Evolutionary conservation across 2,888 invertebrate genomes (phyloP).

Genomic region (Automeris io): DNA sequence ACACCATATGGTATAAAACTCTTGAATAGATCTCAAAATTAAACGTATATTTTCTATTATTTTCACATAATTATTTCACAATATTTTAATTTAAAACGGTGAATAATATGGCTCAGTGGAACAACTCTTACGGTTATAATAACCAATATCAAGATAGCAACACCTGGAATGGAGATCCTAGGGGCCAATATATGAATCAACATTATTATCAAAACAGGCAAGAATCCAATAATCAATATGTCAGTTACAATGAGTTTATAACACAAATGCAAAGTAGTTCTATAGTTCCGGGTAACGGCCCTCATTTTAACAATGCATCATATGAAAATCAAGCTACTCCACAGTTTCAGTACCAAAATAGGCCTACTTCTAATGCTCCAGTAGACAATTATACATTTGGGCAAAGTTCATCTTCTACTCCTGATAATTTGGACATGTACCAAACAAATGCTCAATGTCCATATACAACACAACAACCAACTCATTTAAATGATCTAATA

Average conservation of each 20-base stretch:
- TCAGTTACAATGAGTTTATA: conserved; percentile 63
- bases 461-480: conserved; percentile 31
- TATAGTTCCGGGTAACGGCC: conserved; percentile 27
- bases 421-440: conserved; percentile 34
- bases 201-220: conserved; percentile 48
- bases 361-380: conserved; percentile 41
- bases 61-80: conserved; percentile 34
- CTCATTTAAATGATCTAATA: conserved; percentile 46
- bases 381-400: conserved; percentile 37
- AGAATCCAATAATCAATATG: conserved; percentile 55
- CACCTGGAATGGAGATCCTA: conserved; percentile 52
- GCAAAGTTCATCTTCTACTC: conserved; percentile 29
- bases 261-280: conserved; percentile 55
- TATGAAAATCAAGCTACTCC: conserved; percentile 48
- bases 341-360: conserved; percentile 53
- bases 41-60: conserved; percentile 16
- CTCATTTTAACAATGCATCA: conserved; percentile 42
- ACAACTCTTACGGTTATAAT: conserved; percentile 59
- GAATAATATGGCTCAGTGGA: conserved; percentile 65
- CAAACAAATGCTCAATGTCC: conserved; percentile 35
- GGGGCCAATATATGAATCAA: conserved; percentile 50
- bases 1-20: conserved; percentile 17
- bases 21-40: conserved; percentile 21
- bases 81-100: conserved; percentile 20
- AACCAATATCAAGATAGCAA: conserved; percentile 51